Base-by-base conservation (phyloP, 2,888 invertebrate genomes). In the Xestia xanthographa region DNA sequence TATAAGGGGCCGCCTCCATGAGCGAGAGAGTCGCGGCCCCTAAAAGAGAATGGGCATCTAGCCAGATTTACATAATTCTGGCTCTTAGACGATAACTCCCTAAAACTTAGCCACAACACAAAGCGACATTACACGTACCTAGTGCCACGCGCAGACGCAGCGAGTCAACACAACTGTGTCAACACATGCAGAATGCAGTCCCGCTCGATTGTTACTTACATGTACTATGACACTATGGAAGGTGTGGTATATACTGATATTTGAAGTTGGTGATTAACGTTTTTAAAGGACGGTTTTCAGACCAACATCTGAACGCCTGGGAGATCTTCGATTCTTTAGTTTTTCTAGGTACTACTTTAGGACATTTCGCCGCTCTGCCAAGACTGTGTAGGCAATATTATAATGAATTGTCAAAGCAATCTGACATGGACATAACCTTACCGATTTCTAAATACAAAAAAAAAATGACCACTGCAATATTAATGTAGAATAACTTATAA, bases 141-240 rank as follows among this genome's bases (percentile, higher is more conserved):
- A 79, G 81, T 50, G 63, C 50, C 17, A 6, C 56, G 73, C 74
- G 78, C 79, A 81, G 81, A 82, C 79, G 76, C 77, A 75, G 78
- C 82, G 75, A 80, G 79, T 77, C 76, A 75, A 83, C 66, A 85
- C 86, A 86, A 79, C 88, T 86, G 88, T 85, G 83, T 87, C 85
- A 88, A 87, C 73, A 86, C 56, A 78, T 78, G 78, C 81, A 86
- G 83, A 88, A 86, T 78, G 83, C 82, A 83, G 72, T 53, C 71
- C 69, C 56, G 67, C 79, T 78, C 71, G 74, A 77, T 81, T 85
- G 82, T 82, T 58, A 77, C 72, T 56, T n/a, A 85, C 67, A 67
- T 29, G 67, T 70, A 73, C 77, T 70, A 17, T 66, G 5, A 6
- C 48, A 60, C 56, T 53, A 50, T 60, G 50, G 1, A n/a, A 53